Conservation (phyloP, 2,888 invertebrate species). For the Habrosyne pyritoides region DNA sequence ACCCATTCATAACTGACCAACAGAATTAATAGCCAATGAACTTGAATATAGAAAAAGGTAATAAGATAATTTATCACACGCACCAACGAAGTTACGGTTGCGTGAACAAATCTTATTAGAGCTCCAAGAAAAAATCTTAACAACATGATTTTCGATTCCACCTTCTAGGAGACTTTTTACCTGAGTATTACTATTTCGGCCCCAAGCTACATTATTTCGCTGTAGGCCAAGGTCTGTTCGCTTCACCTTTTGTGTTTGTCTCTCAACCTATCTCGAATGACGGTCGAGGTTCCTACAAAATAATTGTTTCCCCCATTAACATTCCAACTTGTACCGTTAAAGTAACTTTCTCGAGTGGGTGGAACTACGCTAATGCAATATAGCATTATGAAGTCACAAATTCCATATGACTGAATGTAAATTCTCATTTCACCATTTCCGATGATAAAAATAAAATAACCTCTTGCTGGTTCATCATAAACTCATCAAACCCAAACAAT, state of each 20-base stretch:
- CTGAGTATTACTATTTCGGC: background rate
- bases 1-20: conserved; percentile 58
- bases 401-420: conserved; percentile 32
- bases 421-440: conserved; percentile 8
- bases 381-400: conserved; percentile 48
- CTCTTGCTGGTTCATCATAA: background rate
- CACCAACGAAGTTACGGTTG: conserved; percentile 35
- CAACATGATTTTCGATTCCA: conserved; percentile 17
- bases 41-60: conserved; percentile 24
- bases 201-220: conserved; percentile 5
- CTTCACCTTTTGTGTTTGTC: conserved; percentile 44
- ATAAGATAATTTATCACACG: conserved; percentile 23
- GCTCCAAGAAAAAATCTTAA: conserved; percentile 4
- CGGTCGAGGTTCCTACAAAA: conserved; percentile 49
- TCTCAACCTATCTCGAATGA: conserved; percentile 47
- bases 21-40: conserved; percentile 36
- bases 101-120: conserved; percentile 30
- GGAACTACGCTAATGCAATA: conserved; percentile 43
- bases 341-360: conserved; percentile 62
- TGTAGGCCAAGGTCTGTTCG: conserved; percentile 14
- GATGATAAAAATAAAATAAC: background rate
- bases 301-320: conserved; percentile 68
- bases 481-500: background rate
- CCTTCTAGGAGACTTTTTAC: background rate
- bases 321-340: conserved; percentile 57